Evolutionary conservation across 2,797 vertebrate genomes (phyloP), one percentile per base, ranked within the genome.

Genomic region (Mareca strepera): DNA sequence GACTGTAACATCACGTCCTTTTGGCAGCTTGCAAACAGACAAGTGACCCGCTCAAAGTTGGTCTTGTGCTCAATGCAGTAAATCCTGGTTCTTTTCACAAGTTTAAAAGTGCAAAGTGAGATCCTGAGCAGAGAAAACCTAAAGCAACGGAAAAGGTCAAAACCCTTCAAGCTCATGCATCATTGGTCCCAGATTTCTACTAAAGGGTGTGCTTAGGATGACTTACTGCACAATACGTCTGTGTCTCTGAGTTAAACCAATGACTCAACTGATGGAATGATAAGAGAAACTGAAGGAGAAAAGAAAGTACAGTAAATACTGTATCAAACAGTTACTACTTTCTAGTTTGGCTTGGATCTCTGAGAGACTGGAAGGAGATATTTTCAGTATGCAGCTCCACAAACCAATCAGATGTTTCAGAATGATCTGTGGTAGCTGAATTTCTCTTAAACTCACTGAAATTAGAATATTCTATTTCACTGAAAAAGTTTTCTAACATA

Each of bases 21-120:
- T 93, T 89, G 90, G 86, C 86, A 96, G 70, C 37, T 80, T 60
- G 53, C 82, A 92, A 63, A 58, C 31, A 62, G 84, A 76, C 75
- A 73, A 83, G 67, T 23, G 48, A 86, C 31, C 86, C 62, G 72
- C 74, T 80, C 85, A 29, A 68, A 90, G 67, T 87, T 82, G 93
- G 43, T 16, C 69, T 59, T 66, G 46, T 70, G 23, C 74, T 94
- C 72, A 41, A 4, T 35, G 22, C 50, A 33, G 39, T 59, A 88
- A 88, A 48, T 23, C 29, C 60, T 75, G 63, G 28, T 18, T 62
- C 67, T 83, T 62, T 44, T 37, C n/a, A 37, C 22, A 31, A 77
- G 31, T 70, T 90, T 76, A 48, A 88, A 90, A 74, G 64, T 63
- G 76, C 29, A 92, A 76, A 67, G 76, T 82, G 58, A 67, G 22